Conservation (phyloP, 1,140 invertebrate species). For the Drosophila sucinea region DNA sequence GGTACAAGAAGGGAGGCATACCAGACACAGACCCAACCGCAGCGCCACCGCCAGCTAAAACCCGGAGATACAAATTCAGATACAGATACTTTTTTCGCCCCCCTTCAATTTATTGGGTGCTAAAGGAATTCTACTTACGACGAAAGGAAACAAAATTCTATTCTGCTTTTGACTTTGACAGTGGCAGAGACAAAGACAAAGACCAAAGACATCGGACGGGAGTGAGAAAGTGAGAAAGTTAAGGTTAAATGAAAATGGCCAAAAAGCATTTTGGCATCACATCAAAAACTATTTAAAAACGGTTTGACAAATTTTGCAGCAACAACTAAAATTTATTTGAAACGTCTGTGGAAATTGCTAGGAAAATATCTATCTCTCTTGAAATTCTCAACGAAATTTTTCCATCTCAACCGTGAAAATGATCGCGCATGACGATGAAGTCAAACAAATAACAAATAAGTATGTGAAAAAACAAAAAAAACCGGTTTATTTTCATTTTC, state of each 20-base stretch:
- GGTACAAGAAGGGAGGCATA: constrained; percentile 15
- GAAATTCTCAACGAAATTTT: constrained; percentile 39
- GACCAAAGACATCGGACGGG: neutral
- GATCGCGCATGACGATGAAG: constrained; percentile 14
- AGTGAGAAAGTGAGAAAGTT: constrained; percentile 37
- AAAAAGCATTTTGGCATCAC: constrained; percentile 46
- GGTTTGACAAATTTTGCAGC: constrained; percentile 63
- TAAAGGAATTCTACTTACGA: constrained; percentile 12
- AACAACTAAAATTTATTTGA: constrained; percentile 50
- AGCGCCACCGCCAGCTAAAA: neutral
- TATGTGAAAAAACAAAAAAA: constrained; percentile 32
- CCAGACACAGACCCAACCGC: neutral
- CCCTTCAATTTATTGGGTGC: neutral
- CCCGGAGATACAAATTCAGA: neutral
- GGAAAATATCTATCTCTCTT: constrained; percentile 1
- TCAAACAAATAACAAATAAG: neutral
- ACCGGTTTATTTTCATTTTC: constrained; percentile 41
- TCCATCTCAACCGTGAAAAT: constrained; percentile 18
- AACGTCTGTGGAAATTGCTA: constrained; percentile 30
- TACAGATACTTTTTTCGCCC: neutral
- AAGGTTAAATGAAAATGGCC: constrained; percentile 42
- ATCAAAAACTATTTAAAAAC: constrained; percentile 33
- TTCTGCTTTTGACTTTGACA: constrained; percentile 11
- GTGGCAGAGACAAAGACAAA: neutral
- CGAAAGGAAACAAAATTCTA: neutral